Conservation (phyloP, 2,888 invertebrate genomes). For the Eupeodes latifasciatus region DNA sequence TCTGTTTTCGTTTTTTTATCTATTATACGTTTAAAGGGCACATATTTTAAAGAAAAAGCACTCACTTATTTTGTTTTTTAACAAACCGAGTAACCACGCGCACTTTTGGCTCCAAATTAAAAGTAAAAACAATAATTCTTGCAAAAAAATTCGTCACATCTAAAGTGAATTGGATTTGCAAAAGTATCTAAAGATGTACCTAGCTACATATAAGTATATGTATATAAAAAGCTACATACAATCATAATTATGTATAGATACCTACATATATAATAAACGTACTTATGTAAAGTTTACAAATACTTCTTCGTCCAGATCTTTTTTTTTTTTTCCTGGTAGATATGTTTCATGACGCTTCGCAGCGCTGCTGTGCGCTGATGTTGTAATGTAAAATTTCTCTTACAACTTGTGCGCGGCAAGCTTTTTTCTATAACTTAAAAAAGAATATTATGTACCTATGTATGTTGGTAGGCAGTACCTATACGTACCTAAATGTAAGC, state of each 20-base stretch:
- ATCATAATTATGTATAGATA: neutral
- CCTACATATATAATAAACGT: neutral
- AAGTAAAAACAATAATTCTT: slow-evolving; percentile 39
- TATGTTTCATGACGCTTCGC: slow-evolving; percentile 15
- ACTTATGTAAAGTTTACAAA: slow-evolving; percentile 47
- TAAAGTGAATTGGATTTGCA: slow-evolving; percentile 66
- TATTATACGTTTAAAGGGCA: neutral
- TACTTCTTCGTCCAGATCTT: slow-evolving; percentile 42
- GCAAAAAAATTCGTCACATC: slow-evolving; percentile 24
- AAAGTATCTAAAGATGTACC: slow-evolving; percentile 11
- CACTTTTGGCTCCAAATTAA: slow-evolving; percentile 9
- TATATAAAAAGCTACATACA: neutral
- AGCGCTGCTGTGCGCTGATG: slow-evolving; percentile 6
- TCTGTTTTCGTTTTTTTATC: neutral
- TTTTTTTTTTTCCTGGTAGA: slow-evolving; percentile 2
- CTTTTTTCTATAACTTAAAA: slow-evolving; percentile 54
- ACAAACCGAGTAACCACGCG: slow-evolving; percentile 15
- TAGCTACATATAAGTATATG: neutral
- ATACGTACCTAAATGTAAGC: neutral
- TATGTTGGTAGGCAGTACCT: no score
- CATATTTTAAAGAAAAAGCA: neutral
- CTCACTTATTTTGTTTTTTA: no score
- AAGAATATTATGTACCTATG: slow-evolving; percentile 39
- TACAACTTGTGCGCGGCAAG: slow-evolving; percentile 72
- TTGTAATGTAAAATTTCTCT: slow-evolving; percentile 66